Evolutionary conservation across 2,888 invertebrate species (phyloP).

Genomic region (Psococerastis gibbosa): DNA sequence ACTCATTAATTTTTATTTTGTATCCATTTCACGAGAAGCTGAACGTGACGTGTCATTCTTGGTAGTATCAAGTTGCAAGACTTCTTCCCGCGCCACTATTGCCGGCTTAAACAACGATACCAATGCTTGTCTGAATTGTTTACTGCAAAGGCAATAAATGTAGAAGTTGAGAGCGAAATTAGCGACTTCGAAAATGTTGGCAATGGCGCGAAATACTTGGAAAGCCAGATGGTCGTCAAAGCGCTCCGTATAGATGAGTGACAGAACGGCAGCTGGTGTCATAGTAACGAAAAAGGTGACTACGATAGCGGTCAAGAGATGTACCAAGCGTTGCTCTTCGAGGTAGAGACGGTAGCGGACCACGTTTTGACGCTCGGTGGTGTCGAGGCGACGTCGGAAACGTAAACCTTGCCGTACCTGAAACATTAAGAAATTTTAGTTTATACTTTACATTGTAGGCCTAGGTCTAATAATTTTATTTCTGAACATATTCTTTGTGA

Average conservation of each 20-base stretch:
- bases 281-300: constrained; percentile 30
- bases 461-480: no score
- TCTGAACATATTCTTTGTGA: no score
- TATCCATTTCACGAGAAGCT: no score
- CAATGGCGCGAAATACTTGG: constrained; percentile 28
- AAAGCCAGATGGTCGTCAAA: constrained; percentile 20
- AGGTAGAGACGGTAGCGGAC: constrained; percentile 19
- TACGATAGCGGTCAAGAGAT: constrained; percentile 27
- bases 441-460: no score
- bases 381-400: constrained; percentile 11
- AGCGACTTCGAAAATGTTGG: constrained; percentile 28
- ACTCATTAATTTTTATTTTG: no score
- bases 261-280: constrained; percentile 28
- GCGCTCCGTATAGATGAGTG: constrained; percentile 26
- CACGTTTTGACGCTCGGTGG: constrained; percentile 11
- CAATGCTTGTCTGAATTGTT: constrained; percentile 23
- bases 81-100: background rate
- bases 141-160: constrained; percentile 26
- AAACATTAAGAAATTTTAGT: no score
- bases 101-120: constrained; percentile 13
- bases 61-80: background rate
- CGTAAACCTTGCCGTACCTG: background rate
- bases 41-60: background rate
- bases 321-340: constrained; percentile 28
- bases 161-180: constrained; percentile 33